A percentile compares a stretch with the other conserved stretches of the same genome.
phyloP scores from a whole-genome alignment of 2,888 invertebrate genomes.

The Protula sp. region DNA sequence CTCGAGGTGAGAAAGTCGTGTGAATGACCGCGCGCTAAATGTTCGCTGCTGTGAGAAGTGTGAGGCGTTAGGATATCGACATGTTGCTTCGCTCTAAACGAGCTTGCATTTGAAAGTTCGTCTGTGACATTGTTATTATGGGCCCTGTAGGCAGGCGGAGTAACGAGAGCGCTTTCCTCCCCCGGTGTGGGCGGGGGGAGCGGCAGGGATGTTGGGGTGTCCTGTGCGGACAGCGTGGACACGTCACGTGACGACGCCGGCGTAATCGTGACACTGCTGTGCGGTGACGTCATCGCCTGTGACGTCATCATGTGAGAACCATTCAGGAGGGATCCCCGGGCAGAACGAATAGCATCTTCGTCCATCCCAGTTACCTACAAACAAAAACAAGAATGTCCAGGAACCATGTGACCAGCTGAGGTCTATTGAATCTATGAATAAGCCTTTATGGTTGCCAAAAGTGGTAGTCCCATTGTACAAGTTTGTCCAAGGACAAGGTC shows the following conservation, averaged over 20 bases:
- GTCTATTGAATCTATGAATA: no score
- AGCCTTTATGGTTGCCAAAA: no score
- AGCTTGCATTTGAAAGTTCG: neutral
- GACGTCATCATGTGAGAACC: constrained; percentile 3
- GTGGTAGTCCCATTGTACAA: no score
- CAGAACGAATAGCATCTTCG: constrained; percentile 30
- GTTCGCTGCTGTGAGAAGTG: neutral
- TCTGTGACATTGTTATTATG: no score
- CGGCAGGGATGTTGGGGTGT: constrained; percentile 37
- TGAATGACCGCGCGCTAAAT: neutral
- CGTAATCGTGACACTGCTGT: constrained; percentile 37
- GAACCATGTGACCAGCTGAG: no score
- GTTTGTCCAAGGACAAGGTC: no score
- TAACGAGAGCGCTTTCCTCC: constrained; percentile 27
- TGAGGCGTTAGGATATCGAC: neutral
- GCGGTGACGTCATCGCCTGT: constrained; percentile 11
- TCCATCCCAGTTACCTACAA: constrained; percentile 36
- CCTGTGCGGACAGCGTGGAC: constrained; percentile 3
- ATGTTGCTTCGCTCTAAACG: neutral
- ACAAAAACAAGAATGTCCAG: no score
- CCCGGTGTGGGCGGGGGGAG: constrained; percentile 31
- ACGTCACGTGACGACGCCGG: constrained; percentile 17
- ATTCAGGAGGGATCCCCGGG: constrained; percentile 26
- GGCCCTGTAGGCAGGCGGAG: neutral
- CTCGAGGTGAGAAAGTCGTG: neutral